Conservation (phyloP, 2,888 invertebrate genomes). For the Graphium colonna region DNA sequence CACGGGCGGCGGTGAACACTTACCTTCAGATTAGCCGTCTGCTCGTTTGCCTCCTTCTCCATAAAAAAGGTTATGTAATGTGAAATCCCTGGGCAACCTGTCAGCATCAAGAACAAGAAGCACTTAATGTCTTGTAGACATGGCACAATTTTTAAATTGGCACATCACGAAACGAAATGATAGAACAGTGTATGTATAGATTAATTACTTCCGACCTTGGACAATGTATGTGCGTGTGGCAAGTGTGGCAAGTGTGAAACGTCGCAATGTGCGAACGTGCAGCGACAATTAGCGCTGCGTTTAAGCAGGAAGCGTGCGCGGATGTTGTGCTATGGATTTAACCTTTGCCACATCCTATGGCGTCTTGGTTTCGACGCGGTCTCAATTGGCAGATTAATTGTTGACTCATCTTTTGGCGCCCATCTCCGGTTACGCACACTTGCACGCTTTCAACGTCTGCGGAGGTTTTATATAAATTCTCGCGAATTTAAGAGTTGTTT, state of each 20-base stretch:
- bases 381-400: conserved; percentile 47
- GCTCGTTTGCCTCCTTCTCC: too few species aligned
- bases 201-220: conserved; percentile 15
- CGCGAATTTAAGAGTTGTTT: too few species aligned
- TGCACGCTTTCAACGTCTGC: too few species aligned
- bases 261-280: conserved; percentile 43
- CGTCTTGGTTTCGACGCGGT: conserved; percentile 60
- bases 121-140: too few species aligned
- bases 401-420: conserved; percentile 41
- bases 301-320: conserved; percentile 73
- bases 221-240: conserved; percentile 1
- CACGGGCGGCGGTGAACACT: too few species aligned
- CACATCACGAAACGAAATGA: not conserved
- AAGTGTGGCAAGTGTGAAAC: conserved; percentile 22
- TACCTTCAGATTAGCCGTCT: too few species aligned
- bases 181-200: not conserved
- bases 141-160: too few species aligned
- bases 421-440: conserved; percentile 5
- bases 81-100: too few species aligned
- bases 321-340: conserved; percentile 75
- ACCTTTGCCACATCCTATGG: conserved; percentile 72
- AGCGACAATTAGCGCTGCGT: conserved; percentile 56
- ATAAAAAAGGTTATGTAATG: too few species aligned
- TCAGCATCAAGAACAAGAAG: too few species aligned
- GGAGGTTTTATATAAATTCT: too few species aligned